A percentile compares a stretch with the other conserved stretches of the same genome.
Conservation (phyloP, 2,888 invertebrate species). For the Pammene aurita region DNA sequence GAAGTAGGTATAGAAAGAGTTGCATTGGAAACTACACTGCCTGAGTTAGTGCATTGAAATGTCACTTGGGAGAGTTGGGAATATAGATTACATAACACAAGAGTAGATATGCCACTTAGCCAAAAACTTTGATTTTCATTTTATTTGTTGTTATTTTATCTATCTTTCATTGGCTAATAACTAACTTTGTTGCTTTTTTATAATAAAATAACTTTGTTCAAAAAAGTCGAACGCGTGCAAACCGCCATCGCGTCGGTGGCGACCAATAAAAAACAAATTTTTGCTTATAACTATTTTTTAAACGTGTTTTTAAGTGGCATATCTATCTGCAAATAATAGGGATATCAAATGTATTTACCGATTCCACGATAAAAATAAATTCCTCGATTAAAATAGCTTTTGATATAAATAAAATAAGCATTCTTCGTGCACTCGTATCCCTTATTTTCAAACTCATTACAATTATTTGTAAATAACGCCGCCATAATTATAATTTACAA, state of each 20-base stretch:
- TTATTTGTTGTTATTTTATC: too few relatives aligned
- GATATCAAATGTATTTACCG: slow-evolving; percentile 21
- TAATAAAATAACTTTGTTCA: too few relatives aligned
- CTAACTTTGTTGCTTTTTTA: too few relatives aligned
- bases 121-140: neutral
- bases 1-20: slow-evolving; percentile 67
- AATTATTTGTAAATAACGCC: slow-evolving; percentile 61
- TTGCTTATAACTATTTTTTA: neutral
- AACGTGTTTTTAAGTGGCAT: neutral
- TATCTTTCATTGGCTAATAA: too few relatives aligned
- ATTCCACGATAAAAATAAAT: slow-evolving; percentile 16
- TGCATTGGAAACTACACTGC: slow-evolving; percentile 59
- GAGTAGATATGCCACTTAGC: neutral
- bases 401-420: neutral
- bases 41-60: slow-evolving; percentile 50
- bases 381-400: neutral
- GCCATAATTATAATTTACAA: slow-evolving; percentile 56
- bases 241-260: too few relatives aligned
- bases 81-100: neutral
- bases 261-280: too few relatives aligned
- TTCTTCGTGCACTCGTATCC: slow-evolving; percentile 38
- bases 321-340: slow-evolving; percentile 19
- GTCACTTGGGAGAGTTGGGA: slow-evolving; percentile 47
- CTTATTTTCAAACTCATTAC: slow-evolving; percentile 40
- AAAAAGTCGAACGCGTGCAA: too few relatives aligned